These are phyloP conservation scores for Rosalia funebris DNA, from an alignment of 2,888 invertebrate genomes.

Conservation along the genomic window DNA sequence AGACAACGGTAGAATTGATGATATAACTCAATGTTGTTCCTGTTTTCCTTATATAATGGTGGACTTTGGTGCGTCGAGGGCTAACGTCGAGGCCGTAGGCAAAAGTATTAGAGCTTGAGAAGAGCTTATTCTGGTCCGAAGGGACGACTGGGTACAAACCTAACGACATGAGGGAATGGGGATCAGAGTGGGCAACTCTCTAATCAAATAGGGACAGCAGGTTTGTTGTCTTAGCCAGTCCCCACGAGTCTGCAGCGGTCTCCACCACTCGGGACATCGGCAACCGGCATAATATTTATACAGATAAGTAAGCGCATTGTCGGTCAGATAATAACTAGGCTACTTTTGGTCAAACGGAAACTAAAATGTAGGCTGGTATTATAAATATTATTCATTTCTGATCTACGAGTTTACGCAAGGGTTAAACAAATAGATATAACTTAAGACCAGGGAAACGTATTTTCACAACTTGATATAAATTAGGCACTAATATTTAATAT, in stretches of 20 bases:
- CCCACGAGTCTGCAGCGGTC: slow-evolving; percentile 52
- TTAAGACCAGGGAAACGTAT: too few relatives aligned
- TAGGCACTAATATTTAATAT: too few relatives aligned
- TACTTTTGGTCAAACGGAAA: not conserved
- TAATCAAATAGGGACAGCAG: slow-evolving; percentile 59
- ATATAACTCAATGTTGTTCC: slow-evolving; percentile 1
- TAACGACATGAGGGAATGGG: slow-evolving; percentile 57
- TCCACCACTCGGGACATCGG: slow-evolving; percentile 37
- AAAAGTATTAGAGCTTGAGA: slow-evolving; percentile 26
- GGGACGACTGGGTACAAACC: slow-evolving; percentile 20
- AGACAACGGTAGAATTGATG: not conserved
- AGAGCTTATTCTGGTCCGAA: slow-evolving; percentile 24
- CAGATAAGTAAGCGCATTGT: slow-evolving; percentile 16
- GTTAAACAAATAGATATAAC: too few relatives aligned
- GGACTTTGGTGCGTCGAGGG: slow-evolving; percentile 25
- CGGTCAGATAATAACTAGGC: slow-evolving; percentile 1
- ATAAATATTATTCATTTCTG: not conserved
- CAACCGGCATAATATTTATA: slow-evolving; percentile 14
- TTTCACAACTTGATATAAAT: too few relatives aligned
- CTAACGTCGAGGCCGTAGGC: slow-evolving; percentile 17
- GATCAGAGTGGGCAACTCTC: slow-evolving; percentile 55
- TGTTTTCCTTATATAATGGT: slow-evolving; percentile 19
- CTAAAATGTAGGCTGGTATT: not conserved
- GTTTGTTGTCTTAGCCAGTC: slow-evolving; percentile 57
- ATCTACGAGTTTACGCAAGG: too few relatives aligned